Evolutionary conservation across 2,888 invertebrate genomes (phyloP).

Genomic region (Ichneumoninae sp.): DNA sequence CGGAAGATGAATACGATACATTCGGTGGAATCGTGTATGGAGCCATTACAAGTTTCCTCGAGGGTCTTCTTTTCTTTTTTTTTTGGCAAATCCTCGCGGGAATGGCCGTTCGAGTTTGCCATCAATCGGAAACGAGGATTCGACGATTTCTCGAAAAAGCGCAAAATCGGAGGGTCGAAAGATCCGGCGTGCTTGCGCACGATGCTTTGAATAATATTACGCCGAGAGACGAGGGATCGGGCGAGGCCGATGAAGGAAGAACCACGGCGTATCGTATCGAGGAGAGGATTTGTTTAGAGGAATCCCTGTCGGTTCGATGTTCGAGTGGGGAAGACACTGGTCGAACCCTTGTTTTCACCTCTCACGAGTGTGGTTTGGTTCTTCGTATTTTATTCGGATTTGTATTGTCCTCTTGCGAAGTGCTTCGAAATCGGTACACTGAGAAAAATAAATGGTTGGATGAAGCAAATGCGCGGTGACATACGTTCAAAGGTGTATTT

Average conservation of each 20-base stretch:
- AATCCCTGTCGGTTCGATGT: background rate
- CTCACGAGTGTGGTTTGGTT: background rate
- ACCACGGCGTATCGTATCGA: background rate
- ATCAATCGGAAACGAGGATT: conserved; percentile 42
- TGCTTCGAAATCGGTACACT: background rate
- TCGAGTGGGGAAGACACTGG: background rate
- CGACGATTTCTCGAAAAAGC: conserved; percentile 38
- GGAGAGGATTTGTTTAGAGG: conserved; percentile 23
- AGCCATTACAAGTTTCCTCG: conserved; percentile 22
- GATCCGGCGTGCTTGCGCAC: conserved; percentile 15
- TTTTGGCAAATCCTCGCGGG: conserved; percentile 17
- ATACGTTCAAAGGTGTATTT: too few relatives aligned
- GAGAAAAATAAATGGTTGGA: too few relatives aligned
- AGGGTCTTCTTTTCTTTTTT: background rate
- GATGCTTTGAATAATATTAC: conserved; percentile 51
- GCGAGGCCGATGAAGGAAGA: background rate
- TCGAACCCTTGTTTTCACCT: background rate
- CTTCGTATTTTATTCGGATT: background rate
- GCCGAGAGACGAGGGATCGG: conserved; percentile 6
- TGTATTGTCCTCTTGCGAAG: background rate
- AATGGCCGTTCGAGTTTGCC: conserved; percentile 28
- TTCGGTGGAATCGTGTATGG: conserved; percentile 1
- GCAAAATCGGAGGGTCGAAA: conserved; percentile 24
- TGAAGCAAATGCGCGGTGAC: too few relatives aligned
- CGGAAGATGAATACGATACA: conserved; percentile 1